A percentile compares a stretch with the other conserved stretches of the same genome.
These are phyloP conservation scores for Pygocentrus nattereri DNA, from an alignment of 2,797 vertebrate genomes.

Conservation along the genomic window DNA sequence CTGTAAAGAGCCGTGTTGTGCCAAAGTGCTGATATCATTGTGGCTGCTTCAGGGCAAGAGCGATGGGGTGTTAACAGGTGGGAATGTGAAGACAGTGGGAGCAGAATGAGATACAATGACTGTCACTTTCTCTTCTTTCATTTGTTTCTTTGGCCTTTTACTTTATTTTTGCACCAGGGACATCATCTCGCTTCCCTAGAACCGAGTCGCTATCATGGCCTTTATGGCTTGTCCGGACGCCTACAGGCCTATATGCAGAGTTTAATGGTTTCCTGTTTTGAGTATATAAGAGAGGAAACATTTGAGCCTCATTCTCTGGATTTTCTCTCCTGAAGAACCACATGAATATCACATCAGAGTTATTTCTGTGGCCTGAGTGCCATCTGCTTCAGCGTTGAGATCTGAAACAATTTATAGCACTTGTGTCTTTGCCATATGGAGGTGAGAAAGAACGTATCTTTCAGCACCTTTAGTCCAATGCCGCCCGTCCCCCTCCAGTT, in stretches of 20 bases:
- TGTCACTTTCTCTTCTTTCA: slow-evolving; percentile 58
- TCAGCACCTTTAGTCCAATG: slow-evolving; percentile 34
- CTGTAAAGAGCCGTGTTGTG: slow-evolving; percentile 34
- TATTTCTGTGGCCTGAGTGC: background rate
- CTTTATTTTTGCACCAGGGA: background rate
- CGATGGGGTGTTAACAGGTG: slow-evolving; percentile 73
- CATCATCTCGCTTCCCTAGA: background rate
- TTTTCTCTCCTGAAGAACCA: background rate
- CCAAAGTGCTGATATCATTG: slow-evolving; percentile 61
- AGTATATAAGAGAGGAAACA: background rate
- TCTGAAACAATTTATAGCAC: slow-evolving; percentile 53
- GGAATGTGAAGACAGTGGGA: slow-evolving; percentile 66
- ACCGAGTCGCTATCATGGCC: background rate
- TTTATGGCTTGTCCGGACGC: background rate
- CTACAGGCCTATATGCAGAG: background rate
- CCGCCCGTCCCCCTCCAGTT: background rate
- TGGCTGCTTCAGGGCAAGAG: slow-evolving; percentile 57
- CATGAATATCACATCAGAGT: too few relatives aligned
- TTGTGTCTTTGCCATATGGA: slow-evolving; percentile 15
- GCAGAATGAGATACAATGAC: slow-evolving; percentile 62
- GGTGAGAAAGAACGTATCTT: slow-evolving; percentile 49
- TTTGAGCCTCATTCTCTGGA: background rate
- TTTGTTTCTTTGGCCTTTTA: background rate
- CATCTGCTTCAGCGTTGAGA: slow-evolving; percentile 23
- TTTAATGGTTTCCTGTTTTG: background rate